Conservation (phyloP, 1,140 invertebrate species). For the Bathynomus jamesi region DNA sequence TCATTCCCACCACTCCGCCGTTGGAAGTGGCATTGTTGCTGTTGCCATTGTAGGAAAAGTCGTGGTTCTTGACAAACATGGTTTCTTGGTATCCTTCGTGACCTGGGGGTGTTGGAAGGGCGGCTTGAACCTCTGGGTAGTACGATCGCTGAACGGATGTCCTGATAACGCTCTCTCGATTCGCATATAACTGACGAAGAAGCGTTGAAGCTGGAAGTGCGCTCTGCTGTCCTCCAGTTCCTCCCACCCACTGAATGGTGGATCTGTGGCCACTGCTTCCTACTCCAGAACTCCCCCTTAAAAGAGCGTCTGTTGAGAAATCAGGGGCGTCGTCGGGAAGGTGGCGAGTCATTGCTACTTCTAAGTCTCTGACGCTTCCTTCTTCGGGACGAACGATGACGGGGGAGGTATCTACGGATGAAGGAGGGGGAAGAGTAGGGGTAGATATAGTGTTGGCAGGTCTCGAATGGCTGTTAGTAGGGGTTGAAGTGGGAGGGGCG, state of each 20-base stretch:
- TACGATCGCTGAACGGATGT: not conserved
- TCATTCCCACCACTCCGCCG: not conserved
- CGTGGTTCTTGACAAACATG: not conserved
- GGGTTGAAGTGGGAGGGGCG: not conserved
- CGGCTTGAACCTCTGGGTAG: not conserved
- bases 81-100: not conserved
- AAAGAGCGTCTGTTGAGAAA: not conserved
- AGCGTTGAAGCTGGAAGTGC: not conserved
- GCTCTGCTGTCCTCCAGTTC: not conserved
- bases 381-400: not conserved
- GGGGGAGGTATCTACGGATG: not conserved
- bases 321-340: not conserved
- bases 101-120: not conserved
- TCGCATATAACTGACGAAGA: not conserved
- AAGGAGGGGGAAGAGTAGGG: not conserved
- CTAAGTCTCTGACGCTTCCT: not conserved
- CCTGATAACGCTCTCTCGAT: not conserved
- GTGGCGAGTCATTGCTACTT: not conserved
- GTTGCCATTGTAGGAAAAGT: not conserved
- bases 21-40: not conserved
- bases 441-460: not conserved
- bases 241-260: not conserved
- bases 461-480: not conserved
- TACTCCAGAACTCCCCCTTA: not conserved
- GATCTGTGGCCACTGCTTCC: not conserved